These are phyloP conservation scores for Cnemophilus loriae DNA, from an alignment of 2,113 vertebrate genomes.

Conservation along the genomic window DNA sequence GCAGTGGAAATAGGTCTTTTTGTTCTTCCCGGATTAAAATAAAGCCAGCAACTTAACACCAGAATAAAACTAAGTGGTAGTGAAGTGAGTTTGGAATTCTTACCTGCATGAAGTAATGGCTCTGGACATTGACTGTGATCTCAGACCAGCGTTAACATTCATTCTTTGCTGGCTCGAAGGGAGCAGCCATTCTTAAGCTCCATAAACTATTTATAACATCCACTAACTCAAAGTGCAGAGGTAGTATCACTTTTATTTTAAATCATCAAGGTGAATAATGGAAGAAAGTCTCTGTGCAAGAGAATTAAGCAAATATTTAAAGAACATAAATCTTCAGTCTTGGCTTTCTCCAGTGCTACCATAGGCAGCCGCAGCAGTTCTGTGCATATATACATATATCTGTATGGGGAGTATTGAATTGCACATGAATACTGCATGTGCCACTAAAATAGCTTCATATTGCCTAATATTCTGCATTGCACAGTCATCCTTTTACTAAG, in stretches of 20 bases:
- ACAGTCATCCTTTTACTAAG: not conserved
- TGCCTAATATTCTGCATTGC: not conserved
- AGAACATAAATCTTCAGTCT: not conserved
- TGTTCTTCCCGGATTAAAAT: not conserved
- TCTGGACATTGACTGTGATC: not conserved
- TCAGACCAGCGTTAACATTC: not conserved
- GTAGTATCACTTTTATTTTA: not conserved
- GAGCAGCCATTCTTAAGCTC: not conserved
- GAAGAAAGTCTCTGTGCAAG: not conserved
- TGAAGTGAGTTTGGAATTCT: not conserved
- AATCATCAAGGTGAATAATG: constrained; percentile 4
- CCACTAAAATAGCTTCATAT: not conserved
- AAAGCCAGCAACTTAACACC: not conserved
- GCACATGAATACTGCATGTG: not conserved
- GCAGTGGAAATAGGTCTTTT: not conserved
- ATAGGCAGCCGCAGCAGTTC: not conserved
- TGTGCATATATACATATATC: not conserved
- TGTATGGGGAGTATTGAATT: not conserved
- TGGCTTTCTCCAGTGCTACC: not conserved
- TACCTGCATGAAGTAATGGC: not conserved
- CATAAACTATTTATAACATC: not conserved
- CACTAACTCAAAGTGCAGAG: not conserved
- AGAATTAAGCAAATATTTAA: constrained; percentile 8
- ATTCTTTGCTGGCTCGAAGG: not conserved
- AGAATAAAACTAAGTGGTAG: not conserved